Percentiles rank a stretch among this genome's conserved stretches.
Conservation (phyloP, 2,888 invertebrate species). For the Galeruca laticollis region DNA sequence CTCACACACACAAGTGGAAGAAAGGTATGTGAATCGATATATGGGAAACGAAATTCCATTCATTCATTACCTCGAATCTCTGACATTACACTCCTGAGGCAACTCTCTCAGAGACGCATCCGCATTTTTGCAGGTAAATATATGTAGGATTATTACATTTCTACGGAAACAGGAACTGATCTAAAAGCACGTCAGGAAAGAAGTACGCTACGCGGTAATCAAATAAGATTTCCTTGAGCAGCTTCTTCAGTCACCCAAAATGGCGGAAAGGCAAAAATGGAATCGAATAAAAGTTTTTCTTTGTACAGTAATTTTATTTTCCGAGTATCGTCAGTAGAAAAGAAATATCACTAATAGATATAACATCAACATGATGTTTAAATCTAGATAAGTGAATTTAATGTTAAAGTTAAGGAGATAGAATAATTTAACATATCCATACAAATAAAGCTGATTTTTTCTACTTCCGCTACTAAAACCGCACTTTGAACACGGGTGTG, state of each 20-base stretch:
- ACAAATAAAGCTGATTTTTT: too few species aligned
- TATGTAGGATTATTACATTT: conserved; percentile 48
- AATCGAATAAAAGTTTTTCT: conserved; percentile 42
- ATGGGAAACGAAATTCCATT: conserved; percentile 18
- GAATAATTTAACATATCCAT: too few species aligned
- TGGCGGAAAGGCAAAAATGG: conserved; percentile 43
- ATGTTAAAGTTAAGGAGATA: background rate
- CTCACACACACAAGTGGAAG: background rate
- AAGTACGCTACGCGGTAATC: conserved; percentile 40
- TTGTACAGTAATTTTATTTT: conserved; percentile 41
- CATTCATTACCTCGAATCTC: conserved; percentile 14
- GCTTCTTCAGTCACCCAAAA: conserved; percentile 41
- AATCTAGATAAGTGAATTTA: background rate
- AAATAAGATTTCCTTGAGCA: conserved; percentile 46
- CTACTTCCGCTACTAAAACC: too few species aligned
- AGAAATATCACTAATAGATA: background rate
- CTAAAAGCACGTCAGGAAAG: conserved; percentile 50
- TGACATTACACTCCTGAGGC: conserved; percentile 15
- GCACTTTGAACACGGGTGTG: too few species aligned
- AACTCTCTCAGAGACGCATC: conserved; percentile 10
- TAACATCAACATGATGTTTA: background rate
- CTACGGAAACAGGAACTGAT: conserved; percentile 52
- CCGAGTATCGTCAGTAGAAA: conserved; percentile 31
- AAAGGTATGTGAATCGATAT: conserved; percentile 11
- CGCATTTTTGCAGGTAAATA: conserved; percentile 48